Evolutionary conservation across 2,113 vertebrate species (phyloP).

Genomic region (Catharus minimus): DNA sequence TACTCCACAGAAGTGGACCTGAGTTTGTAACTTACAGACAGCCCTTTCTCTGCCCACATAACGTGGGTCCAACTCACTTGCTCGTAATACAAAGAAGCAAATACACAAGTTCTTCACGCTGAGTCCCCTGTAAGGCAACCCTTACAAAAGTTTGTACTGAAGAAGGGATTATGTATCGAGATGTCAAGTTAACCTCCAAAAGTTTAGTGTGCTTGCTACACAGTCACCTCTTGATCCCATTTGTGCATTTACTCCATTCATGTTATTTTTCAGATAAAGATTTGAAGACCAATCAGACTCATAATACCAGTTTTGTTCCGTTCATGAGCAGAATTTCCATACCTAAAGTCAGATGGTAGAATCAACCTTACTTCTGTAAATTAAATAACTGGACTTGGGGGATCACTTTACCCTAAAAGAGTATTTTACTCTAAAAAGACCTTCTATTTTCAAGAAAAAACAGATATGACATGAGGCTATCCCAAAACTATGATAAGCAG

Average conservation of each 20-base stretch:
- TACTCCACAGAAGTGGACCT: neutral
- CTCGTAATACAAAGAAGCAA: neutral
- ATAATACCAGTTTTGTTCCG: neutral
- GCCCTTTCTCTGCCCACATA: neutral
- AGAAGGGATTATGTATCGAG: neutral
- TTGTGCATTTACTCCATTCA: neutral
- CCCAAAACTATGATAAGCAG: neutral
- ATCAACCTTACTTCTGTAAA: neutral
- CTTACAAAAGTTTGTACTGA: neutral
- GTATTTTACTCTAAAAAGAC: neutral
- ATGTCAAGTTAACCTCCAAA: neutral
- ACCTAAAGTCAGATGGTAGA: neutral
- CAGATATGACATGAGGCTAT: neutral
- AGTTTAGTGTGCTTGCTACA: rapidly evolving
- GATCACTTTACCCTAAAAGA: neutral
- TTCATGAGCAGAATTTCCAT: rapidly evolving
- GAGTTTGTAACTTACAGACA: neutral
- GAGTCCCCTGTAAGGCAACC: neutral
- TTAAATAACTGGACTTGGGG: neutral
- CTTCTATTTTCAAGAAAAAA: neutral
- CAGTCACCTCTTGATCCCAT: neutral
- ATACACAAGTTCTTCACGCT: neutral
- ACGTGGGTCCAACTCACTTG: rapidly evolving
- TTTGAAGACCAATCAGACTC: neutral
- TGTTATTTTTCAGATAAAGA: neutral